These are phyloP conservation scores for Prunella fulvescens DNA, from an alignment of 2,113 vertebrate species.

Conservation along the genomic window DNA sequence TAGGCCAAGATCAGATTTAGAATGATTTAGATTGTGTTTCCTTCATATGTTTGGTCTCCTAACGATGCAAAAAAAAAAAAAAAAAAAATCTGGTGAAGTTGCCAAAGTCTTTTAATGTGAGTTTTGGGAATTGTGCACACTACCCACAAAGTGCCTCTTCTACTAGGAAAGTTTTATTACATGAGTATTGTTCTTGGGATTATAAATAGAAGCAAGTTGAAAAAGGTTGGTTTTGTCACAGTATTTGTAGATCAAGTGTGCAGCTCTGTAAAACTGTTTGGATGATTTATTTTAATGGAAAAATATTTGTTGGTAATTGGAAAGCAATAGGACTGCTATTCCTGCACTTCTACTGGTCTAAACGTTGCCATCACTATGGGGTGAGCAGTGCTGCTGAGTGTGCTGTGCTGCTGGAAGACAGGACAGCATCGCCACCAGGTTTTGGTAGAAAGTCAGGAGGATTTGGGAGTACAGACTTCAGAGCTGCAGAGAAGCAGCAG, in stretches of 20 bases:
- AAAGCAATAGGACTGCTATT: neutral
- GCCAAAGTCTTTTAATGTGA: neutral
- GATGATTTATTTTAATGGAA: neutral
- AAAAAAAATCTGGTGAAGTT: neutral
- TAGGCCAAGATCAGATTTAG: neutral
- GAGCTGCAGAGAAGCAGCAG: neutral
- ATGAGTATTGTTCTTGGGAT: neutral
- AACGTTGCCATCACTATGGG: fast-evolving
- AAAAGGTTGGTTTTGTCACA: neutral
- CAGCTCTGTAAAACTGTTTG: neutral
- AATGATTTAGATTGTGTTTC: neutral
- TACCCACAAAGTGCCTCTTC: neutral
- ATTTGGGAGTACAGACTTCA: neutral
- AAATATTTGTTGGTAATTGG: neutral
- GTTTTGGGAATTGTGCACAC: neutral
- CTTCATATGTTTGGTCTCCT: neutral
- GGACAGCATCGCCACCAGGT: neutral
- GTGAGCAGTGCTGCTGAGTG: neutral
- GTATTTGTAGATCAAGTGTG: neutral
- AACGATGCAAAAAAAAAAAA: neutral
- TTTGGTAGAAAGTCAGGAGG: neutral
- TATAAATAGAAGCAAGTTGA: neutral
- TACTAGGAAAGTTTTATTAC: neutral
- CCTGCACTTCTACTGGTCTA: neutral
- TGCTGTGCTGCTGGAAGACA: neutral